phyloP scores from a whole-genome alignment of 1,140 invertebrate species.

The Neodiprion virginianus region DNA sequence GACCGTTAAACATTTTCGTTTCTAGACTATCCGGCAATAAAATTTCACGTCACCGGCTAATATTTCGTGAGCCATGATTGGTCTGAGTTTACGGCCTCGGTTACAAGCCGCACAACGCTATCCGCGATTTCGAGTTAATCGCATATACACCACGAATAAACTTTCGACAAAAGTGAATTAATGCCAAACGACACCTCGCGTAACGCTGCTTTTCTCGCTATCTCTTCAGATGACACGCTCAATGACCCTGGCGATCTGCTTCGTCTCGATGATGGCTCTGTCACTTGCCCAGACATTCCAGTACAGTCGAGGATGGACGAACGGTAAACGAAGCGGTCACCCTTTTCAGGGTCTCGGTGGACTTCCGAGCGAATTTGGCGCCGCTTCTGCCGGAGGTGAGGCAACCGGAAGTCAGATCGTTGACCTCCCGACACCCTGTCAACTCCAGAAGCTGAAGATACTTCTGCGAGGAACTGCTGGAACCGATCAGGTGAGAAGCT shows the following conservation, averaged over 20 bases:
- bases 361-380: constrained; percentile 42
- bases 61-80: no score
- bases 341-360: constrained; percentile 26
- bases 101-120: no score
- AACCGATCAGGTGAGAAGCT: constrained; percentile 54
- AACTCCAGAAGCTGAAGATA: constrained; percentile 61
- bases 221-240: constrained; percentile 32
- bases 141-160: no score
- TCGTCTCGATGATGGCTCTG: constrained; percentile 35
- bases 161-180: no score
- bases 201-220: constrained; percentile 8
- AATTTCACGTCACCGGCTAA: no score
- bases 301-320: constrained; percentile 78
- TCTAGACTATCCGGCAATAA: no score
- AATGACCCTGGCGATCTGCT: constrained; percentile 20
- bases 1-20: no score
- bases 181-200: no score
- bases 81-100: no score
- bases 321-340: constrained; percentile 67
- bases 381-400: constrained; percentile 24
- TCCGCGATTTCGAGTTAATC: no score
- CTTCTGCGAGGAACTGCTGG: constrained; percentile 60
- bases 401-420: constrained; percentile 13
- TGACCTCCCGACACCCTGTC: constrained; percentile 49
- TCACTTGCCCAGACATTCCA: constrained; percentile 71